Conservation (phyloP, 2,888 invertebrate species). For the Catocala fraxini region DNA sequence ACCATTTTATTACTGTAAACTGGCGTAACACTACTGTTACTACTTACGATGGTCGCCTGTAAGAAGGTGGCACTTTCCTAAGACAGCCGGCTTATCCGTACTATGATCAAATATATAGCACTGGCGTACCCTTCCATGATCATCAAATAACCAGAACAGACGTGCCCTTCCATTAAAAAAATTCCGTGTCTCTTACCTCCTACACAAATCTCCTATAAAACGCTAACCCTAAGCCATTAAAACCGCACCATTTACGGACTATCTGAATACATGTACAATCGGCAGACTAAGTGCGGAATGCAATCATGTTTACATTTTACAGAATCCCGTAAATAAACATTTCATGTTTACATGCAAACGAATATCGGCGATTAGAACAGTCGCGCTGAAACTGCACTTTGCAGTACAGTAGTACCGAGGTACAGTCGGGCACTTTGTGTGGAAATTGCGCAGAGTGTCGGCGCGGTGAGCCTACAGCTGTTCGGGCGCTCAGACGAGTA, state of each 20-base stretch:
- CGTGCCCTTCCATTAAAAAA: no score
- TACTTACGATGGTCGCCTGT: no score
- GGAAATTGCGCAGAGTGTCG: conserved; percentile 78
- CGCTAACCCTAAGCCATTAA: neutral
- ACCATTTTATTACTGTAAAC: no score
- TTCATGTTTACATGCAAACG: conserved; percentile 39
- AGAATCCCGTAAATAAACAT: conserved; percentile 40
- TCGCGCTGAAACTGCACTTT: conserved; percentile 52
- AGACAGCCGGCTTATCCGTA: no score
- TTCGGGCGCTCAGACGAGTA: conserved; percentile 72
- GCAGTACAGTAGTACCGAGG: conserved; percentile 43
- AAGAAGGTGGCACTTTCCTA: no score
- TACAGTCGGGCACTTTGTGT: conserved; percentile 48
- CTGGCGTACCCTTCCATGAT: no score
- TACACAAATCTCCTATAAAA: neutral
- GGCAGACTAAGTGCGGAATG: conserved; percentile 20
- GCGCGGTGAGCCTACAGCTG: conserved; percentile 58
- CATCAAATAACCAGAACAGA: no score
- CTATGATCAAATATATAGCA: no score
- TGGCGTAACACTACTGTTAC: no score
- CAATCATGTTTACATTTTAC: conserved; percentile 35
- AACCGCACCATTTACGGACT: neutral
- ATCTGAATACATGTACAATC: conserved; percentile 10
- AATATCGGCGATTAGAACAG: conserved; percentile 44
- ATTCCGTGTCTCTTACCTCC: no score